Evolutionary conservation across 2,797 vertebrate genomes (phyloP).

Genomic region (Urosaurus nigricauda): DNA sequence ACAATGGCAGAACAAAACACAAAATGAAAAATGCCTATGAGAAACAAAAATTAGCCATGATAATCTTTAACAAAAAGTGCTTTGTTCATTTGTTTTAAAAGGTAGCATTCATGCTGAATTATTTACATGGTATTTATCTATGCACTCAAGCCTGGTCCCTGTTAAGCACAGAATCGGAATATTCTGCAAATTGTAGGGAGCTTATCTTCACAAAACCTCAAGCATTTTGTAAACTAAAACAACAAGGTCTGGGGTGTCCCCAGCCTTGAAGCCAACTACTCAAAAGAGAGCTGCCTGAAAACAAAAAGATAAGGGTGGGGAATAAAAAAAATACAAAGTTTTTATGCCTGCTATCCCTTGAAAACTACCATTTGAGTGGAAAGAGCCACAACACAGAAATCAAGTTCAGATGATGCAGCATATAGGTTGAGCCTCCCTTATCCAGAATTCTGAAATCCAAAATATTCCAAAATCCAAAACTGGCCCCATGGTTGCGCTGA

Average conservation of each 20-base stretch:
- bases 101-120: conserved; percentile 54
- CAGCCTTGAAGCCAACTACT: background rate
- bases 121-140: conserved; percentile 43
- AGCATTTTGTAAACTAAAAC: background rate
- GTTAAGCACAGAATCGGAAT: conserved; percentile 11
- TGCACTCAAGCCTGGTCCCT: background rate
- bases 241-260: background rate
- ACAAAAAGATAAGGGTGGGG: background rate
- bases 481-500: too few species aligned
- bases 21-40: conserved; percentile 12
- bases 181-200: background rate
- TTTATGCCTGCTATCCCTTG: background rate
- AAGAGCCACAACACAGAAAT: background rate
- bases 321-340: background rate
- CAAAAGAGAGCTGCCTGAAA: background rate
- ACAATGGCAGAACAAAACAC: conserved; percentile 24
- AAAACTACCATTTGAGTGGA: background rate
- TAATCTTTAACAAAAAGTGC: conserved; percentile 47
- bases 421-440: too few species aligned
- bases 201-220: conserved; percentile 4
- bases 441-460: too few species aligned
- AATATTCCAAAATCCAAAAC: too few species aligned
- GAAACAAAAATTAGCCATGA: conserved; percentile 42
- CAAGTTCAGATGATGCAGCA: too few species aligned
- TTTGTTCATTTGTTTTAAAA: conserved; percentile 54